Evolutionary conservation across 2,888 invertebrate genomes (phyloP), one percentile per base, ranked within the genome.

Genomic region (Cerastis leucographa): DNA sequence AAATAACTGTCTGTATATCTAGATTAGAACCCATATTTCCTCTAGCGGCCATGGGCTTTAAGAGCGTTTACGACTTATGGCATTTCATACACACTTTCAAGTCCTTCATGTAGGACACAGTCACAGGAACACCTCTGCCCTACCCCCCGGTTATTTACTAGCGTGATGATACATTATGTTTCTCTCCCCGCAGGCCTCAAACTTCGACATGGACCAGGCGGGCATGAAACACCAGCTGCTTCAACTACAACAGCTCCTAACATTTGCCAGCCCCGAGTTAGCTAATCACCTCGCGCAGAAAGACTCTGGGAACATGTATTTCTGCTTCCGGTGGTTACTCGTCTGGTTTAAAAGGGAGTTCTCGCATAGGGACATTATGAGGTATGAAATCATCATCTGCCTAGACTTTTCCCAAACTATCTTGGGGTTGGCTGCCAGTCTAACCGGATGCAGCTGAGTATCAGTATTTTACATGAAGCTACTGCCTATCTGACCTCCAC

Each of bases 321-420:
- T 99, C 96, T 99, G 99, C 94, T 99, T 99, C 96, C 98, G 99
- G 17, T 99, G 99, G 99, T 97, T 99, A 46, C 97, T 99, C 19
- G 99, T 99, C 14, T 97, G 99, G 95, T 99, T 99, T 94, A 99
- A 99, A 94, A 96, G 99, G 84, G 99, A 99, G 96, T 98, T 99
- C 92, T 97, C 97, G 40, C 98, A 98, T 81, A 97, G 97, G 9
- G 99, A 99, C 92, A 98, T 99, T 71, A 98, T 99, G 97, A 97
- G 98, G 35, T 35, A 35, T 35, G 35, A 35, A 35, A 35, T 35
- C 35, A 35, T 35, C 35, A 35, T 35, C 35, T n/a, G n/a, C n/a
- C n/a, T n/a, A n/a, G n/a, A n/a, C n/a, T n/a, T n/a, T n/a, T n/a
- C n/a, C n/a, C n/a, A n/a, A n/a, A n/a, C n/a, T n/a, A n/a, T n/a